phyloP scores from a whole-genome alignment of 2,797 vertebrate species.

The Fundulus diaphanus region DNA sequence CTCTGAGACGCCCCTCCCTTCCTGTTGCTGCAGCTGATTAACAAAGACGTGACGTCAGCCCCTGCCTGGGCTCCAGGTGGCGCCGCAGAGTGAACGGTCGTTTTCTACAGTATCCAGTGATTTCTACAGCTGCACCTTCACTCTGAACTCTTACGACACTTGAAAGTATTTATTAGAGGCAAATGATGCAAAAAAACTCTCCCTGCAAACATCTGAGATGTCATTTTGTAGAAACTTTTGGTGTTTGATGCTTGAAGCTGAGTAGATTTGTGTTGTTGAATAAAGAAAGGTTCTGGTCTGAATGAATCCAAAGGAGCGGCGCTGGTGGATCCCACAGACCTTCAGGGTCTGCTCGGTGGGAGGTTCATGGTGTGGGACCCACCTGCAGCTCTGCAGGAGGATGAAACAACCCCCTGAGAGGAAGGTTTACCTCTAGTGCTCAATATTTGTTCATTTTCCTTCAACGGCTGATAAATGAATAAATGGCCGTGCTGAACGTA shows the following conservation, averaged over 20 bases:
- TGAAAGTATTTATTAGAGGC: constrained; percentile 44
- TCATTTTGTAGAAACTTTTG: constrained; percentile 58
- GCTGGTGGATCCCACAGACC: not conserved
- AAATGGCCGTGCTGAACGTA: not conserved
- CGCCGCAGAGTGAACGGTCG: constrained; percentile 40
- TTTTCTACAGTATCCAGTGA: constrained; percentile 49
- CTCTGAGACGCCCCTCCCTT: not conserved
- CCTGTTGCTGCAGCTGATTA: not conserved
- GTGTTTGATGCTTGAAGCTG: constrained; percentile 63
- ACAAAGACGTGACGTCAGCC: not conserved
- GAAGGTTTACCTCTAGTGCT: not conserved
- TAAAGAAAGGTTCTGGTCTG: constrained; percentile 27
- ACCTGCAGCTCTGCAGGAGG: constrained; percentile 19
- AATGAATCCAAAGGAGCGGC: constrained; percentile 11
- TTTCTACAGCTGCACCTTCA: constrained; percentile 41
- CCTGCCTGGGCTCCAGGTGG: constrained; percentile 32
- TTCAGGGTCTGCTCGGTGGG: not conserved
- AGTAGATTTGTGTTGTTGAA: constrained; percentile 30
- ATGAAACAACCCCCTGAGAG: too few species aligned
- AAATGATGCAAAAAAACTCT: constrained; percentile 3
- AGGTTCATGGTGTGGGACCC: constrained; percentile 14
- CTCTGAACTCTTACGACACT: constrained; percentile 55
- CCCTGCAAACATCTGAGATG: constrained; percentile 46
- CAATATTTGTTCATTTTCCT: not conserved
- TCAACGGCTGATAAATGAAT: not conserved